phyloP scores from a whole-genome alignment of 2,888 invertebrate species.

The Spisula solida region DNA sequence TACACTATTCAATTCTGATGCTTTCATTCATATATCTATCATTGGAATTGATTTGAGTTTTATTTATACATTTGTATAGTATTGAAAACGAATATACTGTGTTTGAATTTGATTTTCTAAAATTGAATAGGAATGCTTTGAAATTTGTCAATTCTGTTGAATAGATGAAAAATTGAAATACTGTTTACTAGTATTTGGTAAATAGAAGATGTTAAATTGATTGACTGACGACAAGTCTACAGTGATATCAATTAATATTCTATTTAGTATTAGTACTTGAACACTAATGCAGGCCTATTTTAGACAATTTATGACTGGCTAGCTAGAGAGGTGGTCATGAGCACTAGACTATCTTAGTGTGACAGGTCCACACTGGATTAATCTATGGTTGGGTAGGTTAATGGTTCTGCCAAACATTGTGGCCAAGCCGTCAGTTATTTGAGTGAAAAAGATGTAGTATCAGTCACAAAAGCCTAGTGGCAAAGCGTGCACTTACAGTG shows the following conservation, averaged over 20 bases:
- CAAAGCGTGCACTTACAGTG: too few relatives aligned
- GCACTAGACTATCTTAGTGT: too few relatives aligned
- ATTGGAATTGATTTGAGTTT: neutral
- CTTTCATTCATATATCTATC: neutral
- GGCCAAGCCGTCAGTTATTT: too few relatives aligned
- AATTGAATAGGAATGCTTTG: slow-evolving; percentile 4
- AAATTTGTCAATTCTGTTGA: neutral
- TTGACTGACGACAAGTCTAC: neutral
- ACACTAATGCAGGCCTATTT: too few relatives aligned
- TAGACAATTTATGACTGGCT: too few relatives aligned
- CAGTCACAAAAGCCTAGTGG: too few relatives aligned
- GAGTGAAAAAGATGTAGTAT: too few relatives aligned
- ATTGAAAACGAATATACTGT: neutral
- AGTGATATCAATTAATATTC: neutral
- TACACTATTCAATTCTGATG: slow-evolving; percentile 1
- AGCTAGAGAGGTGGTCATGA: too few relatives aligned
- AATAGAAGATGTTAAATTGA: neutral
- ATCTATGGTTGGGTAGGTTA: too few relatives aligned
- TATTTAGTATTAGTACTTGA: too few relatives aligned
- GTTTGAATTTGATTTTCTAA: neutral
- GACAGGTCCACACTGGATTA: too few relatives aligned
- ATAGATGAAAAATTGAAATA: neutral
- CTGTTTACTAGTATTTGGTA: neutral
- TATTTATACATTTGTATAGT: neutral
- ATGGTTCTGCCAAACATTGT: too few relatives aligned